Conservation (phyloP, 2,888 invertebrate genomes). For the Xestoiulus laeticollis region DNA sequence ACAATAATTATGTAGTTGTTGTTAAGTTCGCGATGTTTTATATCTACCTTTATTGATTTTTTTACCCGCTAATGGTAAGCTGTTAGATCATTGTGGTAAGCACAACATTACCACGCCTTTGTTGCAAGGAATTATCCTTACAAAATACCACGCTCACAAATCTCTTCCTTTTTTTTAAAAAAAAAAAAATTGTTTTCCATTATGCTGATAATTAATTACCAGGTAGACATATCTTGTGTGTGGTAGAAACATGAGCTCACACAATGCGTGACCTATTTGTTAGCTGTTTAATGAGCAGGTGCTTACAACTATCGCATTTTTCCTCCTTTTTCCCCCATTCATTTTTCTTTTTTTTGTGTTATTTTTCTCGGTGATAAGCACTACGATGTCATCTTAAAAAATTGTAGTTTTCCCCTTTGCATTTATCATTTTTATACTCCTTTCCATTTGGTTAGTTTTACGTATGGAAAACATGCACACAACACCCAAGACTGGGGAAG, state of each 20-base stretch:
- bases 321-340: background rate
- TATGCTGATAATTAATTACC: background rate
- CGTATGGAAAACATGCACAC: background rate
- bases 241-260: background rate
- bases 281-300: background rate
- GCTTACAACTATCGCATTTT: background rate
- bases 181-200: background rate
- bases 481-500: background rate
- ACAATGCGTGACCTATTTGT: conserved; percentile 11
- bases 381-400: background rate
- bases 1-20: background rate
- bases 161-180: background rate
- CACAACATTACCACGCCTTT: background rate
- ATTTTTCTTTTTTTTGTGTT: background rate
- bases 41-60: conserved; percentile 5
- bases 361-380: background rate
- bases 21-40: background rate
- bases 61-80: background rate
- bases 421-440: background rate
- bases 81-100: conserved; percentile 7
- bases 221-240: background rate
- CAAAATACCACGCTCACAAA: background rate
- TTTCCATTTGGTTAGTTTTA: too few species aligned
- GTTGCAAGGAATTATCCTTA: background rate
- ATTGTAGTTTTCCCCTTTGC: background rate